A percentile compares a stretch with the other conserved stretches of the same genome.
phyloP scores from a whole-genome alignment of 2,797 vertebrate genomes.

The Tarsius wallacei region DNA sequence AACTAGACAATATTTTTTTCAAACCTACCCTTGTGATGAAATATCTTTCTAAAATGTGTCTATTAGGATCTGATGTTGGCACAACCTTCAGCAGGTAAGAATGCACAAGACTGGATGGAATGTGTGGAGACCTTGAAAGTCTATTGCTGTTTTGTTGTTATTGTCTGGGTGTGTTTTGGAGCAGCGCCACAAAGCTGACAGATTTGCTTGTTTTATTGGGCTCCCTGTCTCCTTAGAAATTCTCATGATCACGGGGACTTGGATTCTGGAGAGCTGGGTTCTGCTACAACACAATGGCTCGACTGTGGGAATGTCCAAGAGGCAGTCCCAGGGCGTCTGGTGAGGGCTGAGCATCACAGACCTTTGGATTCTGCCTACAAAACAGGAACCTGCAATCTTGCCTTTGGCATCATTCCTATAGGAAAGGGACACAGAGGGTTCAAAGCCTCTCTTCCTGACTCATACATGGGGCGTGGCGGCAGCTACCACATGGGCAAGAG shows the following conservation, averaged over 20 bases:
- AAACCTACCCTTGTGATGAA: neutral
- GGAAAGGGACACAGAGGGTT: neutral
- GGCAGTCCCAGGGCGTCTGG: neutral
- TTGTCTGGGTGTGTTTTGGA: neutral
- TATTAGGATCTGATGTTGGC: too few species aligned
- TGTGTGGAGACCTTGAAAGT: neutral
- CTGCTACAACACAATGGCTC: neutral
- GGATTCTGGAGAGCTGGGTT: too few species aligned
- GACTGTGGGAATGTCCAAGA: neutral
- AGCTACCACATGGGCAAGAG: neutral
- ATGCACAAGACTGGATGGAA: neutral
- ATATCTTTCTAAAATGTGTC: neutral
- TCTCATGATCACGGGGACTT: neutral
- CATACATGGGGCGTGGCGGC: neutral
- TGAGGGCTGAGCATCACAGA: neutral
- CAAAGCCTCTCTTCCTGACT: neutral
- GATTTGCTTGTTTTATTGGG: neutral
- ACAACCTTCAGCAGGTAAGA: neutral
- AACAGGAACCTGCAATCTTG: neutral
- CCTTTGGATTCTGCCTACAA: neutral
- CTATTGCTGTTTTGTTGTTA: neutral
- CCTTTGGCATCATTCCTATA: neutral
- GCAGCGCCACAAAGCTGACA: neutral
- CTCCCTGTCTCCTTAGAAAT: neutral
- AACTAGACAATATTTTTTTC: neutral